Percentiles rank a stretch among this genome's conserved stretches.
These are phyloP conservation scores for Petrocephalus zakoni DNA, from an alignment of 2,113 vertebrate species.

Conservation along the genomic window DNA sequence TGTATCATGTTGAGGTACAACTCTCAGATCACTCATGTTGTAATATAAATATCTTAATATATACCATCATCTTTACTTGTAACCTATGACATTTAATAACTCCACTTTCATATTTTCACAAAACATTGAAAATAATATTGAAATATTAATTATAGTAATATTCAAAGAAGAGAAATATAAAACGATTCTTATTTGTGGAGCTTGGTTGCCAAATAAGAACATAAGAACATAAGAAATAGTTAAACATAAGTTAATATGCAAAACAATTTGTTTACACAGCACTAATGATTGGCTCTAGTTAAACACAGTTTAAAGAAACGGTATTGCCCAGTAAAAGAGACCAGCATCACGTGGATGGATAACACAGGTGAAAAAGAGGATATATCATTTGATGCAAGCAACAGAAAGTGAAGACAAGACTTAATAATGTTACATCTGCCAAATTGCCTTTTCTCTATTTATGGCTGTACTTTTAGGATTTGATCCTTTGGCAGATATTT, in stretches of 20 bases:
- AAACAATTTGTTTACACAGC: neutral
- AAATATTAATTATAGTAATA: neutral
- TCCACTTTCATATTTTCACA: neutral
- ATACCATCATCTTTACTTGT: neutral
- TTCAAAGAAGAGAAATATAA: neutral
- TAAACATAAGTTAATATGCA: neutral
- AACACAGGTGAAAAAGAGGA: neutral
- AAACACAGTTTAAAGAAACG: neutral
- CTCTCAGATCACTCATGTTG: neutral
- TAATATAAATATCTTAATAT: neutral
- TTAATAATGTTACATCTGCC: neutral
- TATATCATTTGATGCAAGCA: neutral
- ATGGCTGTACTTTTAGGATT: neutral
- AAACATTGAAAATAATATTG: neutral
- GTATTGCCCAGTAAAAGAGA: neutral
- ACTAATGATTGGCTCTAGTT: neutral
- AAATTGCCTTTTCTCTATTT: neutral
- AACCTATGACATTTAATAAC: neutral
- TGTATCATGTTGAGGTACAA: neutral
- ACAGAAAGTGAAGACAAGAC: neutral
- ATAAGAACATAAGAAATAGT: too few relatives aligned
- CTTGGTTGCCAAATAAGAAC: neutral
- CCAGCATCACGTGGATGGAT: neutral
- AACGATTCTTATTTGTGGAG: neutral
- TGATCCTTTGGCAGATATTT: conserved; percentile 17